Evolutionary conservation across 2,113 vertebrate genomes (phyloP), one percentile per base, ranked within the genome.

Genomic region (Cichladusa arquata): DNA sequence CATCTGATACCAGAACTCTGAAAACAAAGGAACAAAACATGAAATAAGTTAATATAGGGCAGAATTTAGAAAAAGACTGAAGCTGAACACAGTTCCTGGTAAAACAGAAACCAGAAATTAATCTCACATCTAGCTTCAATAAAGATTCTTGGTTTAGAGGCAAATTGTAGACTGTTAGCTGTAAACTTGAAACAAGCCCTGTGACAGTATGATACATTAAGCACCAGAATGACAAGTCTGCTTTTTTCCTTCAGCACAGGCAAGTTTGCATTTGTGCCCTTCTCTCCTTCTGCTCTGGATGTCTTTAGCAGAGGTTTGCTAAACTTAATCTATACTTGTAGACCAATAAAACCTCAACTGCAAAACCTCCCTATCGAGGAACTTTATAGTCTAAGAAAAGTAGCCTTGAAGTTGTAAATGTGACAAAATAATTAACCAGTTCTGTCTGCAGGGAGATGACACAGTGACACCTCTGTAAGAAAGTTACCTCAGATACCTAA

Each of bases 381-480:
- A 56, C 11, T 4, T 48, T 56, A 25, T 9, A 44, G 24, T 3
- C 13, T 47, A 45, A 73, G 19, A 62, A 66, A 66, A 86, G 17
- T 23, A 78, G 62, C 22, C 66, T 6, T 36, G 45, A 62, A 64
- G 28, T 23, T 71, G 8, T 61, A 42, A 19, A 12, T 0, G 0
- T 44, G 42, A 78, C 64, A 86, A 50, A 70, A 47, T n/a, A 66
- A 81, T 72, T 22, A 36, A 53, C 18, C 51, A 31, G 12, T 26
- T 76, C 33, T 58, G 40, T 1, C 6, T 31, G 24, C 6, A 0
- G 25, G 38, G 28, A 81, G 28, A 40, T 25, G 9, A 65, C 17
- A 42, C 0, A 1, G 48, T 19, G 57, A 4, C 9, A 66, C 4
- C 28, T 16, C 58, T 3, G 0, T 12, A 77, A 54, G 51, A 53